These are phyloP conservation scores for Ornithoptera priamus DNA, from an alignment of 2,888 invertebrate genomes.

Conservation along the genomic window DNA sequence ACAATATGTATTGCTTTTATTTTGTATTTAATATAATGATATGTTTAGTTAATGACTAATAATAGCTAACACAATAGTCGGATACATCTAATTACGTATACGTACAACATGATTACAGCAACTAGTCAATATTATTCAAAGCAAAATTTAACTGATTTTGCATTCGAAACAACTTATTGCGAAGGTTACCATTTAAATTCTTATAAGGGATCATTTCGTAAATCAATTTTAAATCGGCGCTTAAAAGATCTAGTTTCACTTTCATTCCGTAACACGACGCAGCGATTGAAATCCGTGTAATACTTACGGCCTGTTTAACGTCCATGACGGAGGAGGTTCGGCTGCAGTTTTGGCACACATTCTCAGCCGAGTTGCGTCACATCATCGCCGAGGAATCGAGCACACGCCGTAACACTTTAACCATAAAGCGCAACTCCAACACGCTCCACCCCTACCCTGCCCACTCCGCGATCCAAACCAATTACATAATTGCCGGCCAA, in stretches of 20 bases:
- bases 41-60: neutral
- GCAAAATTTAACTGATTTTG: neutral
- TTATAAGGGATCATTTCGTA: neutral
- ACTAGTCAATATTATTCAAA: neutral
- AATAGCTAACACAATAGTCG: too few relatives aligned
- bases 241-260: slow-evolving; percentile 30
- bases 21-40: neutral
- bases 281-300: slow-evolving; percentile 35
- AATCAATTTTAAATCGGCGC: slow-evolving; percentile 5
- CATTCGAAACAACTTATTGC: neutral
- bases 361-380: slow-evolving; percentile 65
- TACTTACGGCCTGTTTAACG: slow-evolving; percentile 37
- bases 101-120: neutral
- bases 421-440: slow-evolving; percentile 56
- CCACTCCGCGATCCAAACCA: slow-evolving; percentile 61
- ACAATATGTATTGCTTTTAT: too few relatives aligned
- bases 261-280: slow-evolving; percentile 31
- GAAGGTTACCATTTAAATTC: neutral
- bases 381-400: slow-evolving; percentile 57
- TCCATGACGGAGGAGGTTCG: slow-evolving; percentile 57
- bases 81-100: too few relatives aligned
- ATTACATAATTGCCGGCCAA: slow-evolving; percentile 76
- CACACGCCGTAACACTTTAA: slow-evolving; percentile 76
- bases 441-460: slow-evolving; percentile 57
- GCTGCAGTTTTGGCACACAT: slow-evolving; percentile 78